phyloP scores from a whole-genome alignment of 2,888 invertebrate genomes.

The Buathra laborator region DNA sequence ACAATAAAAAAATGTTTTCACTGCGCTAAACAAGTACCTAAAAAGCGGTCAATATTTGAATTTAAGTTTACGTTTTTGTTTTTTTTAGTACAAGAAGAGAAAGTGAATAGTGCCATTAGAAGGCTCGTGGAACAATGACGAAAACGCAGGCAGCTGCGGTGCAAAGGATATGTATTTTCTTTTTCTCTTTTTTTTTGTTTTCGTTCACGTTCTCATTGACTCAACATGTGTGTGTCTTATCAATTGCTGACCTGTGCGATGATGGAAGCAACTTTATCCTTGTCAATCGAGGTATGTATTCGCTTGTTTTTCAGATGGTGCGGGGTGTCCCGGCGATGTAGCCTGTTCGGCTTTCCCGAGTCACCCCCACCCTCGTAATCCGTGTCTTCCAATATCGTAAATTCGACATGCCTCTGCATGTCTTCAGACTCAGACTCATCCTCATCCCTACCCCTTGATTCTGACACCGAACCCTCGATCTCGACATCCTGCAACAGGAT shows the following conservation, averaged over 20 bases:
- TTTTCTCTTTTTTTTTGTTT: slow-evolving; percentile 14
- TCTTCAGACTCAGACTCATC: slow-evolving; percentile 90
- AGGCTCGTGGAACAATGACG: slow-evolving; percentile 55
- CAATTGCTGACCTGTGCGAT: slow-evolving; percentile 88
- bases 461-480: slow-evolving; percentile 86
- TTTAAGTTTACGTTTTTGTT: slow-evolving; percentile 8
- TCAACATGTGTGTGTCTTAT: slow-evolving; percentile 43
- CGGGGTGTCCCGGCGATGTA: slow-evolving; percentile 98
- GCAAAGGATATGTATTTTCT: slow-evolving; percentile 41
- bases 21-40: slow-evolving; percentile 64
- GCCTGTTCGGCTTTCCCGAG: slow-evolving; percentile 88
- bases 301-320: slow-evolving; percentile 99
- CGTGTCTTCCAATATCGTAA: slow-evolving; percentile 83
- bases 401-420: slow-evolving; percentile 83
- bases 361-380: slow-evolving; percentile 86
- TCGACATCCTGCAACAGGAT: slow-evolving; percentile 80
- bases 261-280: slow-evolving; percentile 91
- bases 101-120: slow-evolving; percentile 52
- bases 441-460: slow-evolving; percentile 87
- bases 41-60: slow-evolving; percentile 45
- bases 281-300: slow-evolving; percentile 89
- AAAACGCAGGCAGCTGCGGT: slow-evolving; percentile 66
- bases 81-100: slow-evolving; percentile 48
- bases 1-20: slow-evolving; percentile 43
- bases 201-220: slow-evolving; percentile 51